These are phyloP conservation scores for Menidia beryllina DNA, from an alignment of 2,113 vertebrate species.

Conservation along the genomic window DNA sequence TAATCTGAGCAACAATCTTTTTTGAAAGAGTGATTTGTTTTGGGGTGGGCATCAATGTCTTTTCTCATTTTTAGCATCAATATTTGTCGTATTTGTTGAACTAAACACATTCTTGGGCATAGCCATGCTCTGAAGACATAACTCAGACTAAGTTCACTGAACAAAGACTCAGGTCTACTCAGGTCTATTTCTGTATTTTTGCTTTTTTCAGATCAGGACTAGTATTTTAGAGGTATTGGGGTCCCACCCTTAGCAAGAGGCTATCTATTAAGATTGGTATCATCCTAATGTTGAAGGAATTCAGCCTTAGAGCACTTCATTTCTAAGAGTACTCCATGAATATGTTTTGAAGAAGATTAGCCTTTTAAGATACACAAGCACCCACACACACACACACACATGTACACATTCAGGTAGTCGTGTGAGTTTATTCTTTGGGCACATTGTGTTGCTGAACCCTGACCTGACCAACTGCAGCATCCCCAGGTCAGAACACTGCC, in stretches of 20 bases:
- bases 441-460: too few species aligned
- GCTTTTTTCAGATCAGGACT: conserved; percentile 1
- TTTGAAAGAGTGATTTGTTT: conserved; percentile 27
- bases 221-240: background rate
- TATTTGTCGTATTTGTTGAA: conserved; percentile 20
- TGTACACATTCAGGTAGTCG: too few species aligned
- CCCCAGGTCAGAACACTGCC: too few species aligned
- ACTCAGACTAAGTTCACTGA: conserved; percentile 27
- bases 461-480: too few species aligned
- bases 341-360: too few species aligned
- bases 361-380: too few species aligned
- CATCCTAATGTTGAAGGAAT: too few species aligned
- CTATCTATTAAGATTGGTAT: background rate
- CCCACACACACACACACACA: too few species aligned
- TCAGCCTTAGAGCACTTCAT: too few species aligned
- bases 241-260: background rate
- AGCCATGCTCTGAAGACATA: conserved; percentile 9
- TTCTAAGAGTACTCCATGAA: too few species aligned
- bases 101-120: conserved; percentile 23
- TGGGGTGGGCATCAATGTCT: background rate
- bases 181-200: conserved; percentile 4
- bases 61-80: conserved; percentile 9
- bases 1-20: conserved; percentile 23
- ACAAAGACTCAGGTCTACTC: conserved; percentile 1
- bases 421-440: too few species aligned